A percentile compares a stretch with the other conserved stretches of the same genome.
Conservation (phyloP, 64 coral and sea anemone genomes). For the Actinia tenebrosa region DNA sequence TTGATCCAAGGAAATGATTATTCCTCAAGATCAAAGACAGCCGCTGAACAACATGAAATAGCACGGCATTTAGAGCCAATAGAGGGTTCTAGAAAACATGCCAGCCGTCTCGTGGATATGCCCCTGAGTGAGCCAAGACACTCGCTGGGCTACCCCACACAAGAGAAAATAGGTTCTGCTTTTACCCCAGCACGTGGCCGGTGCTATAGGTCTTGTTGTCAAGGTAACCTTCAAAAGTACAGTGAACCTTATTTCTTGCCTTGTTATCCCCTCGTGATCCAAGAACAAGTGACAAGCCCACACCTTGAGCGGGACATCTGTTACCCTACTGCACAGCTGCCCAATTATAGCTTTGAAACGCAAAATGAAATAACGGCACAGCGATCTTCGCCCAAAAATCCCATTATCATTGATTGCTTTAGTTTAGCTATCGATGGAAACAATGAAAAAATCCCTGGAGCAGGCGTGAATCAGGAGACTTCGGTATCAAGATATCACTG, state of each 20-base stretch:
- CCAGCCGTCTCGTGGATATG: not conserved
- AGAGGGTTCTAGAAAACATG: not conserved
- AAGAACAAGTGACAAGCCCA: not conserved
- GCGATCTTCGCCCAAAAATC: not conserved
- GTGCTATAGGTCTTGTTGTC: not conserved
- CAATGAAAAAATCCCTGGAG: not conserved
- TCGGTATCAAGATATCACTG: not conserved
- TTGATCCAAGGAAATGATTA: not conserved
- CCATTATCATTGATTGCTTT: not conserved
- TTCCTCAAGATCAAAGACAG: not conserved
- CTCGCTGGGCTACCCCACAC: conserved; percentile 1
- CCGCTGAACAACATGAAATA: not conserved
- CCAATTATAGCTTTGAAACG: not conserved
- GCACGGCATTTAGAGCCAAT: not conserved
- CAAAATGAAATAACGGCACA: not conserved
- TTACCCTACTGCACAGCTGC: not conserved
- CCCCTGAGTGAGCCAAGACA: not conserved
- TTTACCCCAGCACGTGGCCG: not conserved
- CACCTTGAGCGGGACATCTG: not conserved
- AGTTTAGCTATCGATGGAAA: not conserved
- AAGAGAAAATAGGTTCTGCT: not conserved
- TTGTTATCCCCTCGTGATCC: not conserved
- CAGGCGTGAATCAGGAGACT: not conserved
- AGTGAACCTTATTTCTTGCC: not conserved
- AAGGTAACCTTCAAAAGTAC: conserved; percentile 1